Conservation (phyloP, 2,888 invertebrate genomes). For the Melanostoma mellinum region DNA sequence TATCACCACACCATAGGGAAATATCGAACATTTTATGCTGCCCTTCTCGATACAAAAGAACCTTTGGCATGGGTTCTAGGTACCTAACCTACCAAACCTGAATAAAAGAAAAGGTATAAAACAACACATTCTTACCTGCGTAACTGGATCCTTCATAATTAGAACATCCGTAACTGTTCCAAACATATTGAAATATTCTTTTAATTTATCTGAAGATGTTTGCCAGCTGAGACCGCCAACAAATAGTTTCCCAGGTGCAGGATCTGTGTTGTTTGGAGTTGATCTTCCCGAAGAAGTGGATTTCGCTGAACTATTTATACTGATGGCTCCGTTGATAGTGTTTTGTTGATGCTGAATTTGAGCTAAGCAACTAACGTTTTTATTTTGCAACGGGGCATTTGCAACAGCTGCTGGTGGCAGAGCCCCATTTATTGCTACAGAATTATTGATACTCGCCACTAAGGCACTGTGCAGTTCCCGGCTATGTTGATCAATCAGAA, state of each 20-base stretch:
- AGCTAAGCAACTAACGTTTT: conserved; percentile 75
- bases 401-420: conserved; percentile 81
- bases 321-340: conserved; percentile 38
- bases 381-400: conserved; percentile 59
- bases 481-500: conserved; percentile 80
- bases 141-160: conserved; percentile 96
- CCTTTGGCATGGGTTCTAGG: no score
- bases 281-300: conserved; percentile 89
- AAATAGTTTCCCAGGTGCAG: conserved; percentile 93
- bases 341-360: conserved; percentile 75
- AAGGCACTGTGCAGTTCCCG: conserved; percentile 82
- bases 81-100: no score
- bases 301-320: conserved; percentile 78
- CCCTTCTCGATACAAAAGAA: no score
- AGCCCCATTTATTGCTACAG: conserved; percentile 80
- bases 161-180: conserved; percentile 95
- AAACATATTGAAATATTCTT: conserved; percentile 96
- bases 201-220: conserved; percentile 94
- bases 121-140: conserved; percentile 87
- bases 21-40: no score
- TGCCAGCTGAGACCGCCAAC: conserved; percentile 97
- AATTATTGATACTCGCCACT: conserved; percentile 83
- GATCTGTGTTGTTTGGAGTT: conserved; percentile 87
- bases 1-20: no score
- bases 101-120: neutral